A percentile compares a stretch with the other conserved stretches of the same genome.
Evolutionary conservation across 2,888 invertebrate species (phyloP).

Genomic region (Heteropelma amictum): DNA sequence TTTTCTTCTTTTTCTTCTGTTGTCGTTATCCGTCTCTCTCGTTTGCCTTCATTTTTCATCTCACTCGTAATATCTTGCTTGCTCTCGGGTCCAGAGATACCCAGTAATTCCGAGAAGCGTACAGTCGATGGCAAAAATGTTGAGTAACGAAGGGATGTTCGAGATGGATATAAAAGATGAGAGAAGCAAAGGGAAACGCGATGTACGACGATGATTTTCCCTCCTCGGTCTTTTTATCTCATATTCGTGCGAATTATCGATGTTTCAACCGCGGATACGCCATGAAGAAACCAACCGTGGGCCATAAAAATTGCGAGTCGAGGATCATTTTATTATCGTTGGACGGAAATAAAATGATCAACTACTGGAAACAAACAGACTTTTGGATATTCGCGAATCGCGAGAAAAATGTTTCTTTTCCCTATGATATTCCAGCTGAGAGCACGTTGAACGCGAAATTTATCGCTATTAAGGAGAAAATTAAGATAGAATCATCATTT

Average conservation of each 20-base stretch:
- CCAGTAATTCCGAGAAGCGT: conserved; percentile 73
- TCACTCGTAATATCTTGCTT: conserved; percentile 57
- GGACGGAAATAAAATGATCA: not conserved
- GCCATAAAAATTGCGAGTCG: conserved; percentile 15
- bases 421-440: too few species aligned
- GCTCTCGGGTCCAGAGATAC: conserved; percentile 61
- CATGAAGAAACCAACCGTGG: conserved; percentile 23
- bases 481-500: too few species aligned
- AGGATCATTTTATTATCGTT: not conserved
- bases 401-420: not conserved
- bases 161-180: not conserved
- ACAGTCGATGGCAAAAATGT: conserved; percentile 62
- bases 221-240: not conserved
- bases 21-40: conserved; percentile 19
- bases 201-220: not conserved
- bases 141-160: not conserved
- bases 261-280: conserved; percentile 45
- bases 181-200: conserved; percentile 9
- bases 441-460: too few species aligned
- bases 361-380: not conserved
- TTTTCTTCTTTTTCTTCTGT: conserved; percentile 37
- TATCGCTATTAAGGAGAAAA: too few species aligned
- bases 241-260: conserved; percentile 26
- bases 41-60: conserved; percentile 28
- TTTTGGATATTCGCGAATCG: not conserved